These are phyloP conservation scores for Megaceryle alcyon DNA, from an alignment of 2,797 vertebrate genomes.

Conservation along the genomic window DNA sequence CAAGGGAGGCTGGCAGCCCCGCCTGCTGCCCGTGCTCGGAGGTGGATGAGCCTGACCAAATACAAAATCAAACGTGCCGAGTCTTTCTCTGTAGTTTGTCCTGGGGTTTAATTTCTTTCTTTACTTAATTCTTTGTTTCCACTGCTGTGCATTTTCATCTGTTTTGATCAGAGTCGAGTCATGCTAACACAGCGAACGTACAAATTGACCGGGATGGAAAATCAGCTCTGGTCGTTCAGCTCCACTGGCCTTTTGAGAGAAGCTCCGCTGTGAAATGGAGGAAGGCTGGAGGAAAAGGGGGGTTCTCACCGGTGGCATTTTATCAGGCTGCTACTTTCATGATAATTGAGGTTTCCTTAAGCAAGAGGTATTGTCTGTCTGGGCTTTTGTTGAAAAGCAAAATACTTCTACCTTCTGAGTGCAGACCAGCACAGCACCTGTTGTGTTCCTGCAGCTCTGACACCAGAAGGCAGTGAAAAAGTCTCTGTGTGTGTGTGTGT, in stretches of 20 bases:
- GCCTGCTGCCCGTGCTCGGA: neutral
- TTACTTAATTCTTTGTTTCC: constrained; percentile 38
- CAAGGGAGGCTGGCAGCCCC: neutral
- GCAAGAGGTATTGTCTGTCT: neutral
- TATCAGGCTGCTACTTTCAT: neutral
- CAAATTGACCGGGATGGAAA: neutral
- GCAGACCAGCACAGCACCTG: neutral
- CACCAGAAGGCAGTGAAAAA: neutral
- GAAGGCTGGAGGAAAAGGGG: neutral
- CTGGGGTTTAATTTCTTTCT: neutral
- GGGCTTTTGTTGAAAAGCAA: neutral
- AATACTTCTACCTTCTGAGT: neutral
- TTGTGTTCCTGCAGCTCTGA: neutral
- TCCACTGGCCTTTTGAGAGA: neutral
- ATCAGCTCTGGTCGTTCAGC: neutral
- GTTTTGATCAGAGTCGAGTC: neutral
- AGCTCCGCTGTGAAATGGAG: neutral
- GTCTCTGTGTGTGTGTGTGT: no score
- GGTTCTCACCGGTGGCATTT: neutral
- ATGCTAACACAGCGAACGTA: neutral
- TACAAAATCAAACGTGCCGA: neutral
- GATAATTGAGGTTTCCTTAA: neutral
- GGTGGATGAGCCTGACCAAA: neutral
- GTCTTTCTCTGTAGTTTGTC: neutral
- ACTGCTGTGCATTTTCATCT: neutral